These are phyloP conservation scores for Eufriesea mexicana DNA, from an alignment of 1,140 invertebrate genomes.

Conservation along the genomic window DNA sequence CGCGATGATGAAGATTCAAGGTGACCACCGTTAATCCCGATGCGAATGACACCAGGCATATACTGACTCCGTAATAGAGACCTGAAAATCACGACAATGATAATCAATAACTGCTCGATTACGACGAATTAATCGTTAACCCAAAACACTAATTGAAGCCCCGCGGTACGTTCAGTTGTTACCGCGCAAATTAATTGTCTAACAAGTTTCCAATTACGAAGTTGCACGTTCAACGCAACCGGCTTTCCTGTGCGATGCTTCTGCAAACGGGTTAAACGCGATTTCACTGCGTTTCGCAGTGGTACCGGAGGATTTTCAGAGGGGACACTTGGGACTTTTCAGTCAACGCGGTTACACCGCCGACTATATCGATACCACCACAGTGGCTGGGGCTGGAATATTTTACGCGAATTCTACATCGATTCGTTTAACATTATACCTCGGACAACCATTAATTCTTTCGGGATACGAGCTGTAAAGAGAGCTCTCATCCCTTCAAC, in stretches of 20 bases:
- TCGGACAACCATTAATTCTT: background rate
- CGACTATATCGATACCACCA: background rate
- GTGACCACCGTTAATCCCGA: conserved; percentile 93
- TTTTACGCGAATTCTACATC: background rate
- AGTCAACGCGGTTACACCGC: conserved; percentile 2
- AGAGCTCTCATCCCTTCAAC: background rate
- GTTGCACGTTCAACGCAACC: background rate
- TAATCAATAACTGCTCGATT: background rate
- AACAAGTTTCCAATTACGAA: conserved; percentile 5
- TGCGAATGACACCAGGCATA: conserved; percentile 94
- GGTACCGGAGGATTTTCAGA: background rate
- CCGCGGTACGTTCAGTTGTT: background rate
- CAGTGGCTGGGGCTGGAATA: background rate
- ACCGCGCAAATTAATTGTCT: conserved; percentile 1
- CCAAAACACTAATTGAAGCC: background rate
- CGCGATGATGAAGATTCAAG: conserved; percentile 93
- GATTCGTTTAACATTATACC: background rate
- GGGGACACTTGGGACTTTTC: conserved; percentile 13
- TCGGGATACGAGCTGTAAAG: background rate
- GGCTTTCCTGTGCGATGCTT: background rate
- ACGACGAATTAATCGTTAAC: background rate
- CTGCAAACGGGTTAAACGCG: background rate
- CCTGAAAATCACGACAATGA: conserved; percentile 83
- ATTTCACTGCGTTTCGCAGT: background rate
- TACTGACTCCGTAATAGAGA: conserved; percentile 95